phyloP scores from a whole-genome alignment of 2,113 vertebrate species.

The Pycnonotus jocosus region DNA sequence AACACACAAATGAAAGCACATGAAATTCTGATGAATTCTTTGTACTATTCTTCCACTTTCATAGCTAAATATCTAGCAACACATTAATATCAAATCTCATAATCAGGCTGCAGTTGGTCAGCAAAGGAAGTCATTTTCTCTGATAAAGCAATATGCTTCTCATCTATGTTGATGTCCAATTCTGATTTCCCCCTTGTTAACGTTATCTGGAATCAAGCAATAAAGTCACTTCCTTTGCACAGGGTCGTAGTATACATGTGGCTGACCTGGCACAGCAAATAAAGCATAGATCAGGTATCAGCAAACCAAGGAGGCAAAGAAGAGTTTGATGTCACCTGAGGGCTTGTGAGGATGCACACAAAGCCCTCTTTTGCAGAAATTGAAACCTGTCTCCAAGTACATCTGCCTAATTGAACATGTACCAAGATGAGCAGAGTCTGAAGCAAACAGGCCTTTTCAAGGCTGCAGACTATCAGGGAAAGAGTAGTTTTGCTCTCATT shows the following conservation, averaged over 20 bases:
- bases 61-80: background rate
- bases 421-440: background rate
- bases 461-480: background rate
- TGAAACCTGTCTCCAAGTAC: background rate
- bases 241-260: background rate
- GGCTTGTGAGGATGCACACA: background rate
- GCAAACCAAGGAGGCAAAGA: background rate
- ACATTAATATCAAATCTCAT: background rate
- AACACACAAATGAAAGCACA: background rate
- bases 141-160: background rate
- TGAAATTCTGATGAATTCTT: background rate
- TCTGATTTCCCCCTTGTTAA: constrained; percentile 6
- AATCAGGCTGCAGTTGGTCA: background rate
- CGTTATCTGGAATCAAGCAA: background rate
- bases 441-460: background rate
- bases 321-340: background rate
- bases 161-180: background rate
- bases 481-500: background rate
- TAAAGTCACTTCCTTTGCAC: background rate
- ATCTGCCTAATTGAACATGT: background rate
- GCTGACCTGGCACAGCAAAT: background rate
- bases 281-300: background rate
- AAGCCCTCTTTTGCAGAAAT: background rate
- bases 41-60: background rate
- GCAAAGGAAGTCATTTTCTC: background rate